Evolutionary conservation across 2,797 vertebrate species (phyloP).

Genomic region (Tinamus major): DNA sequence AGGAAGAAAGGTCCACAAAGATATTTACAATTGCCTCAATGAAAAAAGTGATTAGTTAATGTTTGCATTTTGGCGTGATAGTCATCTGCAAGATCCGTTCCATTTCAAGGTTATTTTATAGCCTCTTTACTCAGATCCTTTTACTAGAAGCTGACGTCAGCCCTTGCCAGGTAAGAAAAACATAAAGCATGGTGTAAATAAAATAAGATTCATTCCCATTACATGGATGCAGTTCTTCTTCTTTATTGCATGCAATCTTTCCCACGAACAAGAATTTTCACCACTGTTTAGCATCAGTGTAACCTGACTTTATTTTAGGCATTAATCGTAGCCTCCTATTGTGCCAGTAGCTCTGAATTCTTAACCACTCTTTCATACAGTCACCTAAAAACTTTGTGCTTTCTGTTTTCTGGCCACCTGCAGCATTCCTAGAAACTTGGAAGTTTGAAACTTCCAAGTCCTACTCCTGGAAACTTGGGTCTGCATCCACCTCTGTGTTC

Average conservation of each 20-base stretch:
- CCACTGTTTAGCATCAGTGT: background rate
- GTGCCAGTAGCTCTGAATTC: background rate
- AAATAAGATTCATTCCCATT: background rate
- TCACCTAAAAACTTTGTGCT: background rate
- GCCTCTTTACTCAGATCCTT: background rate
- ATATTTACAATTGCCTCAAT: background rate
- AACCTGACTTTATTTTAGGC: background rate
- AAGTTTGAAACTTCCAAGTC: too few relatives aligned
- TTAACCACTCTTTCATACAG: background rate
- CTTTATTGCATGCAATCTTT: background rate
- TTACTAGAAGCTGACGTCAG: background rate
- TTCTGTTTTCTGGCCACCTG: background rate
- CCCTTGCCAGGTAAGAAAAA: background rate
- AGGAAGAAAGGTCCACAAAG: background rate
- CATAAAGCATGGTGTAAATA: background rate
- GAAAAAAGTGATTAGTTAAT: background rate
- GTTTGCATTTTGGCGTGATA: background rate
- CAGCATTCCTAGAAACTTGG: accelerated
- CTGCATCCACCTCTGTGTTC: background rate
- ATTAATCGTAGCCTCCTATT: background rate
- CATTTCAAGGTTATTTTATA: background rate
- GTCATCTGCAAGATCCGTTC: background rate
- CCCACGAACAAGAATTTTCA: background rate
- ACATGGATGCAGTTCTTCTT: background rate
- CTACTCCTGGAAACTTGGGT: background rate